These are phyloP conservation scores for Heterocephalus glaber DNA, from an alignment of 2,113 vertebrate species.

Conservation along the genomic window DNA sequence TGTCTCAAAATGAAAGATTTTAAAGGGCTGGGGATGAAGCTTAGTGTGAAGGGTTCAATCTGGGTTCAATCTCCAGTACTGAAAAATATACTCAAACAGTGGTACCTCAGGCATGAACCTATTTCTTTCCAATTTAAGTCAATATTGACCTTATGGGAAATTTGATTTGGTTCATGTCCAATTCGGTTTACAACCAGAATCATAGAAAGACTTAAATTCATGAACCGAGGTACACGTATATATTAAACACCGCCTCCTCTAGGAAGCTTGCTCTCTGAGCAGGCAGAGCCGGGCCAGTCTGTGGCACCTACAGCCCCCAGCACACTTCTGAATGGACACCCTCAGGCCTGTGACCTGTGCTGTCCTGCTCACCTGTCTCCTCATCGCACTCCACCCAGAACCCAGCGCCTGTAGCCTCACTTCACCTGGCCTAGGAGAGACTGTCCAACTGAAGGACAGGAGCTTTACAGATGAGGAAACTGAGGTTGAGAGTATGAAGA, in stretches of 20 bases:
- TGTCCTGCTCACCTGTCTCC: not conserved
- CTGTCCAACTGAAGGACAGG: no score
- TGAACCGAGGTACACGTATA: not conserved
- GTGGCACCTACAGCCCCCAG: not conserved
- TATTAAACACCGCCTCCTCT: not conserved
- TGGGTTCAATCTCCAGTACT: not conserved
- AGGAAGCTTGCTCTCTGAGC: not conserved
- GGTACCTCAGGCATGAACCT: not conserved
- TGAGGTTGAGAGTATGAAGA: not conserved
- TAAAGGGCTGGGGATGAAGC: not conserved
- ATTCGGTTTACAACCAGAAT: not conserved
- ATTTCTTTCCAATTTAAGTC: not conserved
- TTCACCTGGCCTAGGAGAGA: not conserved
- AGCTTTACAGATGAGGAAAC: not conserved
- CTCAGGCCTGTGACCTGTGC: rapidly evolving
- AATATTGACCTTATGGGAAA: not conserved
- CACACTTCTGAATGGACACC: no score
- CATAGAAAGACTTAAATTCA: not conserved
- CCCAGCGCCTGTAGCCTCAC: rapidly evolving
- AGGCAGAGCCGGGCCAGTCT: rapidly evolving
- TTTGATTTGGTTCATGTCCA: not conserved
- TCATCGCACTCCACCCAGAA: not conserved
- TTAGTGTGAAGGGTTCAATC: not conserved
- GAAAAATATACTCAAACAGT: not conserved
- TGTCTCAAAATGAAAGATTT: no score